Conservation (phyloP, 2,888 invertebrate species). For the Eristalinus aeneus region DNA sequence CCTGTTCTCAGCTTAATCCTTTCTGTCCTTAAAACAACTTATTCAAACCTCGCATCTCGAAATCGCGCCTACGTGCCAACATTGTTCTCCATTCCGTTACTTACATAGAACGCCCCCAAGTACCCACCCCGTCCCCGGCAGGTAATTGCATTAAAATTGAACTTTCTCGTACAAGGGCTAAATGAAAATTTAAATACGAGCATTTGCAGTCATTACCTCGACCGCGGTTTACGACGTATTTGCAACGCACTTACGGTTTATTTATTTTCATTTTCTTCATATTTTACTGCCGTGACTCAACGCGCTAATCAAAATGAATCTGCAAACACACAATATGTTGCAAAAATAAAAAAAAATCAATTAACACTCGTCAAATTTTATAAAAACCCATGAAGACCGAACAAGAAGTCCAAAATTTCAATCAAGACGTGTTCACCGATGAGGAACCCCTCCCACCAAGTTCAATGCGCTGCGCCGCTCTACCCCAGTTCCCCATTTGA, state of each 20-base stretch:
- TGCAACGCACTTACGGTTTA: slow-evolving; percentile 3
- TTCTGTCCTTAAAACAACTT: too few species aligned
- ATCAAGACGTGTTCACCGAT: not conserved
- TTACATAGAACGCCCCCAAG: not conserved
- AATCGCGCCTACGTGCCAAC: not conserved
- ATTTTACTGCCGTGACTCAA: slow-evolving; percentile 39
- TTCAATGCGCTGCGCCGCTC: slow-evolving; percentile 44
- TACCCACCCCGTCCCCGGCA: not conserved
- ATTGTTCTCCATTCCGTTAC: not conserved
- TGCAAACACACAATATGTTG: not conserved
- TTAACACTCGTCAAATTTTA: slow-evolving; percentile 32
- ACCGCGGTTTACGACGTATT: not conserved
- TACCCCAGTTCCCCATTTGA: not conserved
- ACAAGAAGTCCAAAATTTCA: not conserved
- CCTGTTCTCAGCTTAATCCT: too few species aligned
- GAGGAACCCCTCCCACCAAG: slow-evolving; percentile 5
- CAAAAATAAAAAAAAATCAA: slow-evolving; percentile 38
- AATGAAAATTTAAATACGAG: slow-evolving; percentile 45
- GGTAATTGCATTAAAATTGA: not conserved
- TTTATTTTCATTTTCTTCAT: not conserved
- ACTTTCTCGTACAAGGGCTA: slow-evolving; percentile 22
- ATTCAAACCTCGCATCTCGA: too few species aligned
- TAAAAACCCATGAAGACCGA: not conserved
- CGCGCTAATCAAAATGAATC: slow-evolving; percentile 42
- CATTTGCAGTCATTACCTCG: slow-evolving; percentile 28